phyloP scores from a whole-genome alignment of 1,140 invertebrate genomes.

The Drosophila nikananu region DNA sequence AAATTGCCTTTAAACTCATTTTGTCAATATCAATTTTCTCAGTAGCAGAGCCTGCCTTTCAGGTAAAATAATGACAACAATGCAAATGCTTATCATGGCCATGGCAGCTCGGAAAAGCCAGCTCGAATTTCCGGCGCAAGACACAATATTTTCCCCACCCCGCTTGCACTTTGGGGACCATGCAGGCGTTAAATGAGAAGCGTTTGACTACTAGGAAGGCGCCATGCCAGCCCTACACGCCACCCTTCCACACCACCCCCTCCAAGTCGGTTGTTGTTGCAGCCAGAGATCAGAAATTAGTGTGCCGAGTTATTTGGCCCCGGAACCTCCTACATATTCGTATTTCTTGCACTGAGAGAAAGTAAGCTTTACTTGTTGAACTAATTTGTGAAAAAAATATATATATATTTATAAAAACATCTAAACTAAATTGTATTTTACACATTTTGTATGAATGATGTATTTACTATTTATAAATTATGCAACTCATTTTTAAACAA shows the following conservation, averaged over 20 bases:
- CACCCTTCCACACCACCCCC: background rate
- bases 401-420: too few species aligned
- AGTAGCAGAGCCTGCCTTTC: conserved; percentile 5
- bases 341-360: conserved; percentile 6
- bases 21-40: conserved; percentile 40
- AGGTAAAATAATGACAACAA: conserved; percentile 45
- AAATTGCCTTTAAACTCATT: conserved; percentile 34
- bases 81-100: conserved; percentile 49
- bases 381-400: background rate
- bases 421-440: too few species aligned
- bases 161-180: conserved; percentile 40
- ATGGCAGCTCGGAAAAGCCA: conserved; percentile 24
- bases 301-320: conserved; percentile 64
- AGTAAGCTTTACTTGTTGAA: background rate
- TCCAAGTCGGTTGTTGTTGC: conserved; percentile 3
- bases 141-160: conserved; percentile 13
- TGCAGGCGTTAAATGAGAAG: conserved; percentile 78
- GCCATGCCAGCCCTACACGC: background rate
- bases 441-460: too few species aligned
- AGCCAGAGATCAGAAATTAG: conserved; percentile 75
- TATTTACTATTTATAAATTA: too few species aligned
- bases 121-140: conserved; percentile 25
- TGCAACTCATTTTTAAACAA: too few species aligned
- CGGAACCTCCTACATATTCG: conserved; percentile 22
- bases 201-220: conserved; percentile 57